Evolutionary conservation across 2,797 vertebrate genomes (phyloP), one percentile per base, ranked within the genome.

Genomic region (Tragopan temminckii): DNA sequence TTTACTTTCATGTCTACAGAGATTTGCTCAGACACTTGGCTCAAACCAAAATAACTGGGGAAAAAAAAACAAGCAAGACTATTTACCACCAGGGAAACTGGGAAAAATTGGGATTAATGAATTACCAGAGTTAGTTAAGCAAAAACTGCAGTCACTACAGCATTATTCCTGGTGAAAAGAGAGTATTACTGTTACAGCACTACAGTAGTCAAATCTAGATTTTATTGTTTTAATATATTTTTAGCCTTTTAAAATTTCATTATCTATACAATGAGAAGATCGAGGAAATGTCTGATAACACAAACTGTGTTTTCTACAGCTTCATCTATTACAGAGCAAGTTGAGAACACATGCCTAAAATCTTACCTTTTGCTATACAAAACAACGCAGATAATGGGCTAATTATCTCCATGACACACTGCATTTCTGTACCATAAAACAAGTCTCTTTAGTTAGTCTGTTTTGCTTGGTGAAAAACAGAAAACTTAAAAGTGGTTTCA

Each of bases 71-170:
- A 68, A 85, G 80, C 29, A 20, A 84, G 74, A 40, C 19, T 38
- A 62, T 24, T 88, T 66, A 90, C 17, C 66, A 5, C 45, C 33
- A 74, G 45, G 45, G 24, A 87, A 72, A 53, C 3, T 7, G 16
- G 2, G 11, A 23, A 48, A 62, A 74, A 43, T 10, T 11, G 50
- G 67, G 85, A 64, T 82, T 24, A 61, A 12, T 29, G 15, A 68
- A 70, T 91, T 83, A 81, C 25, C n/a, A 80, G 9, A 2, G 27
- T 58, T 58, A 88, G 38, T 33, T 84, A 89, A 88, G 24, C 46
- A 19, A 62, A 67, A 91, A n/a, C 33, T 67, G 29, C 35, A 76
- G 20, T 55, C 23, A 52, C 40, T 63, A 50, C 11, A 72, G 36
- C 19, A 46, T 58, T 78, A 66, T 31, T 85, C 43, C 13, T 71